Evolutionary conservation across 1,140 invertebrate species (phyloP).

Genomic region (Anoplophora glabripennis): DNA sequence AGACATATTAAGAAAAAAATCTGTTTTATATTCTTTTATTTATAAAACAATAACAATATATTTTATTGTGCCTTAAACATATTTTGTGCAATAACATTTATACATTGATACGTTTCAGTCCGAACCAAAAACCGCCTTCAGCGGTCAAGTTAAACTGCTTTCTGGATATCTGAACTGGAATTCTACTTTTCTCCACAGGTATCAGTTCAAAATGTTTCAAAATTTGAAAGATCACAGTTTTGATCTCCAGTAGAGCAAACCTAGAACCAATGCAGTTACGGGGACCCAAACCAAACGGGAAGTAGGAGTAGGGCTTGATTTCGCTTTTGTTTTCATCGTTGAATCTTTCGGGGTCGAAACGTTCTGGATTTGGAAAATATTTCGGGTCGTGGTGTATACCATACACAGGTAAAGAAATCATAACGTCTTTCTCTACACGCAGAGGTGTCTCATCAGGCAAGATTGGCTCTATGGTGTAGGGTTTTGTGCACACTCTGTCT

Average conservation of each 20-base stretch:
- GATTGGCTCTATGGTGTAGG: constrained; percentile 45
- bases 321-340: constrained; percentile 51
- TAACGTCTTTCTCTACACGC: constrained; percentile 15
- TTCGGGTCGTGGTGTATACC: constrained; percentile 50
- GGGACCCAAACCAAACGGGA: constrained; percentile 58
- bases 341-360: constrained; percentile 67
- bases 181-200: constrained; percentile 31
- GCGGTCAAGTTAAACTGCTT: constrained; percentile 30
- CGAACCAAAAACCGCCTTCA: constrained; percentile 43
- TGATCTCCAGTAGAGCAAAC: constrained; percentile 39
- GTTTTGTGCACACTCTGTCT: constrained; percentile 53
- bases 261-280: constrained; percentile 50
- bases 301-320: constrained; percentile 51
- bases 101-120: constrained; percentile 23
- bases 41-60: too few relatives aligned
- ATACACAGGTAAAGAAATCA: constrained; percentile 45
- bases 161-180: constrained; percentile 38
- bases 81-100: too few relatives aligned
- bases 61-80: too few relatives aligned
- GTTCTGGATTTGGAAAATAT: constrained; percentile 60
- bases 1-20: too few relatives aligned
- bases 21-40: too few relatives aligned
- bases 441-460: constrained; percentile 13
- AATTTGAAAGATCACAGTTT: constrained; percentile 41
- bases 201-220: constrained; percentile 39